Evolutionary conservation across 2,888 invertebrate species (phyloP), one percentile per base, ranked within the genome.

Genomic region (Cephalotes varians): DNA sequence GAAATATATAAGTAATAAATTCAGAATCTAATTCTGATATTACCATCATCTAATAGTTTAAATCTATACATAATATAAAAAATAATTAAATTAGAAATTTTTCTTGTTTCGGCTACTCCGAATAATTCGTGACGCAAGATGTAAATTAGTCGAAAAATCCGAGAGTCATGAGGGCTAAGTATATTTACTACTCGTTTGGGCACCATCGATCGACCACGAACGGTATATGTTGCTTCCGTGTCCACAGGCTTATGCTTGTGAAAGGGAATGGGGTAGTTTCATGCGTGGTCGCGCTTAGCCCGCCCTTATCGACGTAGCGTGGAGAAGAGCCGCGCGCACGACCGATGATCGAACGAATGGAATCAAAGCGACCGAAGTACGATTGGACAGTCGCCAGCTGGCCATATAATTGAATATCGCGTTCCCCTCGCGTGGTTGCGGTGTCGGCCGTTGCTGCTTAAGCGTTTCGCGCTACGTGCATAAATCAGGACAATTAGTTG

Each of bases 401-500:
- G 90, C 84, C 87, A 88, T 91, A 91, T 92, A 92, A 92, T 92
- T 90, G 91, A 91, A 90, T 90, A 87, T 86, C 87, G 83, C 85
- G 87, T 86, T 88, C 82, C 83, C 82, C 84, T 86, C 87, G 84
- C 83, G 65, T 85, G 84, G 84, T 69, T 83, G 86, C 88, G 86
- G 84, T 86, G 89, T 87, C 86, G 87, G 76, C 51, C 69, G 86
- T 67, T 60, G 71, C 77, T 79, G 77, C 77, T 85, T 83, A 62
- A 69, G 80, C 82, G 79, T 64, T 86, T 84, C 80, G 58, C 44
- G 76, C 80, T 62, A 64, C 81, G 84, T 80, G 86, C 86, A 90
- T 91, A 92, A 92, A 92, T 92, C 91, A 88, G 86, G 79, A 89
- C 89, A 90, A 90, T 92, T 92, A 91, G 90, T 89, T 88, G 83